phyloP scores from a whole-genome alignment of 2,113 vertebrate genomes.

The Festucalex cinctus region DNA sequence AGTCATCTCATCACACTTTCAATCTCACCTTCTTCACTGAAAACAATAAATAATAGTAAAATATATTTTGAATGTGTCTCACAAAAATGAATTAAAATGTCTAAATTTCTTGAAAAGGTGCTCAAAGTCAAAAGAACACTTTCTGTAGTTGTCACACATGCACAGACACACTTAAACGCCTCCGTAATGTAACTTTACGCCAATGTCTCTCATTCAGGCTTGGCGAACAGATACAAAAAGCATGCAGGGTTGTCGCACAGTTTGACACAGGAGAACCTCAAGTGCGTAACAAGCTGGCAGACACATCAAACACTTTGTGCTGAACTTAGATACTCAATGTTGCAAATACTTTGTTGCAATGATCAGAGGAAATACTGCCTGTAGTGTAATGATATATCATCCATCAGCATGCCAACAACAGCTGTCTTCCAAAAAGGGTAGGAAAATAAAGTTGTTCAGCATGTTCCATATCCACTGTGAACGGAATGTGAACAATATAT shows the following conservation, averaged over 20 bases:
- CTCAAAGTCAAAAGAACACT: too few species aligned
- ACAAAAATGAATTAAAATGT: too few species aligned
- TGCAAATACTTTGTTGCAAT: conserved; percentile 60
- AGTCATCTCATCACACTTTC: too few species aligned
- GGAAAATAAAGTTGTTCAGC: neutral
- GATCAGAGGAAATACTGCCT: conserved; percentile 28
- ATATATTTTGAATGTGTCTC: too few species aligned
- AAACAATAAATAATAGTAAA: too few species aligned
- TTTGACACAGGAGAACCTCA: conserved; percentile 48
- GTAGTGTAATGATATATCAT: conserved; percentile 33
- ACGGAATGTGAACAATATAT: too few species aligned
- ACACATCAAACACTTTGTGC: conserved; percentile 57
- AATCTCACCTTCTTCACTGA: too few species aligned
- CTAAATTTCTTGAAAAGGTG: too few species aligned
- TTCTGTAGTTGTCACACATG: neutral
- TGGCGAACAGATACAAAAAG: conserved; percentile 46
- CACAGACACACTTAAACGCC: conserved; percentile 29
- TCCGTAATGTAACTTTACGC: conserved; percentile 63
- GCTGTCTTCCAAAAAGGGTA: neutral
- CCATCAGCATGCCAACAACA: conserved; percentile 21
- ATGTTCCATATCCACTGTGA: too few species aligned
- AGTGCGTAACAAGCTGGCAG: conserved; percentile 60
- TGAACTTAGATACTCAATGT: conserved; percentile 66
- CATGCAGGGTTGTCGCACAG: conserved; percentile 44
- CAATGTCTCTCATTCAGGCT: conserved; percentile 41